Evolutionary conservation across 2,113 vertebrate genomes (phyloP), one percentile per base, ranked within the genome.

Genomic region (Dasyurus viverrinus): DNA sequence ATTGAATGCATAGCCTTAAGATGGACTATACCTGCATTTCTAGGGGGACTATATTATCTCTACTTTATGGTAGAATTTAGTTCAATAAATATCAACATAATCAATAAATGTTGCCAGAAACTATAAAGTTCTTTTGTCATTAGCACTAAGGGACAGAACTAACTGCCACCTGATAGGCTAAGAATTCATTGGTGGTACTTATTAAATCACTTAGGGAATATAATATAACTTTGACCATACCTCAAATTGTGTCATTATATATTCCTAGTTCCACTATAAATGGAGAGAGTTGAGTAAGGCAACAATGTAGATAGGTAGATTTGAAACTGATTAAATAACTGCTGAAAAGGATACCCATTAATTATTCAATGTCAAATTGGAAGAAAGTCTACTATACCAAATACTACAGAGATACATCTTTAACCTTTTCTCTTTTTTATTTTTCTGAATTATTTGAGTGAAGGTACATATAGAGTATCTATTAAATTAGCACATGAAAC

Each of bases 81-180:
- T 84, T 84, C 68, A 84, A 84, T 84, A 84, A 42, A 84, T 84
- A 84, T 84, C n/a, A 84, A 84, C n/a, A 84, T 84, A 84, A 84
- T 42, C 68, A 42, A 84, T 84, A 42, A 84, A 84, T 42, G 68
- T 42, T 76, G 12, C 60, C 36, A 84, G 68, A 42, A n/a, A 84
- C 68, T 84, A 84, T 84, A 84, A 84, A 84, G 68, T 84, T 84
- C 68, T 84, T 84, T 42, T 84, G 68, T 42, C 68, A 84, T 84
- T 84, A 84, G n/a, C 68, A 84, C 7, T 42, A 42, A 36, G 22
- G 68, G 68, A 42, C 68, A 84, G n/a, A 84, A 42, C 6, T 84
- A 84, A 84, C n/a, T 2, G 3, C n/a, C 68, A 84, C n/a, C n/a
- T 42, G 16, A 84, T 84, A 42, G n/a, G n/a, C n/a, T 42, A 42